phyloP scores from a whole-genome alignment of 2,888 invertebrate species.

The Thecophora atra region DNA sequence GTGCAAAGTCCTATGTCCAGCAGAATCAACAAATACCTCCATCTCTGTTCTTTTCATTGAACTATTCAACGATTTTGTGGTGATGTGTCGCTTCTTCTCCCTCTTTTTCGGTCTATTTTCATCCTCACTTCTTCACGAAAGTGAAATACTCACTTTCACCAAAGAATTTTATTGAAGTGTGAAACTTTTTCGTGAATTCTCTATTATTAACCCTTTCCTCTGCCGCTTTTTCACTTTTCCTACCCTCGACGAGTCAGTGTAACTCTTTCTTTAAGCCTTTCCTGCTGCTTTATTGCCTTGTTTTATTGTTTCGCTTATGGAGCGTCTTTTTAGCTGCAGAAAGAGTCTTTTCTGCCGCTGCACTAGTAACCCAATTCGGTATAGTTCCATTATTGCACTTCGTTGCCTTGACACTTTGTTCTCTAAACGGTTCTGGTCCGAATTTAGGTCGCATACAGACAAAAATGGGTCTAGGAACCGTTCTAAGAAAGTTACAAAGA shows the following conservation, averaged over 20 bases:
- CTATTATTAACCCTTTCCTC: slow-evolving; percentile 10
- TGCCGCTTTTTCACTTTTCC: not conserved
- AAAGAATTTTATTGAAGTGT: slow-evolving; percentile 31
- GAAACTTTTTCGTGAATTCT: slow-evolving; percentile 15
- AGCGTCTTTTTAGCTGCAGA: not conserved
- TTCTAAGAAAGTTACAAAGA: not conserved
- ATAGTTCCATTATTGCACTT: slow-evolving; percentile 8
- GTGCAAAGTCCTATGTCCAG: not conserved
- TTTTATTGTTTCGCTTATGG: slow-evolving; percentile 10
- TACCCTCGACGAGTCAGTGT: not conserved
- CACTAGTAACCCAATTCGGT: slow-evolving; percentile 33
- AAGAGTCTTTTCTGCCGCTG: slow-evolving; percentile 23
- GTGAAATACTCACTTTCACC: slow-evolving; percentile 5
- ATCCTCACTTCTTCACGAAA: not conserved
- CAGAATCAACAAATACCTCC: not conserved
- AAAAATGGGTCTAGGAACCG: not conserved
- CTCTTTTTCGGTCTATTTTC: not conserved
- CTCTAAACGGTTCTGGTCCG: slow-evolving; percentile 7
- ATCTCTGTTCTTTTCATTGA: not conserved
- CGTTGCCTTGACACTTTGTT: slow-evolving; percentile 27
- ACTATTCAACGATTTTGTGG: not conserved
- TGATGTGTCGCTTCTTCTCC: not conserved
- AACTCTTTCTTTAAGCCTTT: slow-evolving; percentile 20
- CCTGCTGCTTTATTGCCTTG: slow-evolving; percentile 16
- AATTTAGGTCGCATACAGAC: too few species aligned